Base-by-base conservation (phyloP, 1,140 invertebrate species). In the Bactericera cockerelli region DNA sequence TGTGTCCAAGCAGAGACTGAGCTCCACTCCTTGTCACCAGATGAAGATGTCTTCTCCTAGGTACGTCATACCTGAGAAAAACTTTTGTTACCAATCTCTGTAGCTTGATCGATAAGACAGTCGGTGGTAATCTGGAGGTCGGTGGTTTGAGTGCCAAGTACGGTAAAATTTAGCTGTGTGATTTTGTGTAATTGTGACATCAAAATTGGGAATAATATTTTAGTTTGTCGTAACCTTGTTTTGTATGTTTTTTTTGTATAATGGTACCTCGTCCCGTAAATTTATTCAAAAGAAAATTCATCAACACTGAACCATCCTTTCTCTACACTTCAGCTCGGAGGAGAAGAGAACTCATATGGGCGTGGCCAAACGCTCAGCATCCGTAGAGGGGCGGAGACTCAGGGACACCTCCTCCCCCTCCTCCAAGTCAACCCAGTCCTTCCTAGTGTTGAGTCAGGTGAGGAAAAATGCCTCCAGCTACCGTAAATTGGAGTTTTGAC, bases 361-460 rank as follows among this genome's bases (percentile, higher is more conserved):
- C 4, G 59, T 59, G 11, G 54, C 62, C 24, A 65, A 65, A 28
- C 54, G 65, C 22, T 66, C 65, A 16, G 59, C 62, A 25, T 66
- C 65, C 3, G 31, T 66, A 14, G 65, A 66, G 26, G 63, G 65
- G 22, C 6, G 42, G 22, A 49, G 19, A n/a, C n/a, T 49, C 3
- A 16, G 42, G n/a, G 42, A 49, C 42, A 49, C 4, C 22, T 31
- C 28, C 13, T 61, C 60, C 14, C 36, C 58, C 16, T 42, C 57
- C 33, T 22, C 39, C 22, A 58, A 24, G 13, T 19, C 59, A 6
- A 1, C 54, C 2, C 59, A 59, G n/a, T 53, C 49, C 26, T 62
- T 62, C 39, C 28, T 62, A 19, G 25, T 60, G 10, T 38, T 62
- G 21, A 62, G 61, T 53, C 59, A 60, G 38, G 61, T 62, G 49